Percentiles rank a stretch among this genome's conserved stretches.
These are phyloP conservation scores for Ophthalmolycus amberensis DNA, from an alignment of 2,113 vertebrate genomes.

Conservation along the genomic window DNA sequence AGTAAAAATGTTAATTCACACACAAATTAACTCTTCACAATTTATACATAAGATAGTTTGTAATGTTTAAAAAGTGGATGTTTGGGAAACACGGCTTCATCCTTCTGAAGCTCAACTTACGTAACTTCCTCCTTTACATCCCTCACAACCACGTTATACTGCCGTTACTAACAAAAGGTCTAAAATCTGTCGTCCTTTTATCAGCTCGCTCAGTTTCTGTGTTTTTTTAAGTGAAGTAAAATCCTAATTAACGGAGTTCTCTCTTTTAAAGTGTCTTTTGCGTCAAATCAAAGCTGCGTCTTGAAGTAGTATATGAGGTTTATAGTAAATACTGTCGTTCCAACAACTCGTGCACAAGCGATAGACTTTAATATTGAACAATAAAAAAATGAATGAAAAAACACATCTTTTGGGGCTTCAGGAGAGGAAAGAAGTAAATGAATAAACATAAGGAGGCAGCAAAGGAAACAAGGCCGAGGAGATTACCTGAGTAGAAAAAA, in stretches of 20 bases:
- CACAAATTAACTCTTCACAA: too few relatives aligned
- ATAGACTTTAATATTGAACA: background rate
- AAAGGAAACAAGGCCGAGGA: constrained; percentile 29
- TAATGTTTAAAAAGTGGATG: too few relatives aligned
- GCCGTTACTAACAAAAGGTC: too few relatives aligned
- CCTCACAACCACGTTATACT: too few relatives aligned
- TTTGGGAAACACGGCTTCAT: too few relatives aligned
- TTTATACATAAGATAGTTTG: too few relatives aligned
- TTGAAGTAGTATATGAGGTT: background rate
- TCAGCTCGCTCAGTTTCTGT: too few relatives aligned
- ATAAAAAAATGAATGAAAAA: background rate
- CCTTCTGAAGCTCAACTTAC: too few relatives aligned
- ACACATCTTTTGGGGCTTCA: constrained; percentile 49
- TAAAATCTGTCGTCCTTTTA: too few relatives aligned
- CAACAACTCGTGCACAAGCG: background rate
- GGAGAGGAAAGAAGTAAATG: background rate
- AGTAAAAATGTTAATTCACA: too few relatives aligned
- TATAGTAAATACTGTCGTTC: background rate
- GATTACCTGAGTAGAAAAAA: constrained; percentile 23
- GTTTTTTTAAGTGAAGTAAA: too few relatives aligned
- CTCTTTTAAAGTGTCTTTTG: background rate
- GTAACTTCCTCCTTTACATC: too few relatives aligned
- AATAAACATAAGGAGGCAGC: constrained; percentile 11
- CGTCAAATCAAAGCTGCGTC: background rate
- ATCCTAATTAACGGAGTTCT: background rate